A percentile compares a stretch with the other conserved stretches of the same genome.
Conservation (phyloP, 2,797 vertebrate genomes). For the Toxotes lorentzi region DNA sequence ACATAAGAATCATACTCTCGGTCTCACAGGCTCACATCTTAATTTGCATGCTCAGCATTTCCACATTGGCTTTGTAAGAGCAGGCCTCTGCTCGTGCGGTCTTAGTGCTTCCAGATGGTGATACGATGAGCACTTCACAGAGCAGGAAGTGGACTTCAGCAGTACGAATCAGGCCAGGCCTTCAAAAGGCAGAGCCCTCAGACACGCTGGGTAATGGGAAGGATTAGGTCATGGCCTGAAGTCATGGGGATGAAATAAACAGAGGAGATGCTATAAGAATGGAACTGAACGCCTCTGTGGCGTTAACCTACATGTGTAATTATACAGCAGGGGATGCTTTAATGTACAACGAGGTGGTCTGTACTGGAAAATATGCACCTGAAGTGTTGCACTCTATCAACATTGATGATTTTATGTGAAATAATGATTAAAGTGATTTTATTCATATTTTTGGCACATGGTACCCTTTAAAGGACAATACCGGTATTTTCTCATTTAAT, state of each 20-base stretch:
- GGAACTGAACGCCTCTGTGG: slow-evolving; percentile 31
- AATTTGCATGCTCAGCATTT: slow-evolving; percentile 38
- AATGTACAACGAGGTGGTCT: slow-evolving; percentile 10
- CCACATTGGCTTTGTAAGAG: slow-evolving; percentile 28
- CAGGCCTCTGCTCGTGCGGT: slow-evolving; percentile 10
- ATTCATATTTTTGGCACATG: neutral
- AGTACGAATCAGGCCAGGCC: slow-evolving; percentile 35
- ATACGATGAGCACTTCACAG: slow-evolving; percentile 3
- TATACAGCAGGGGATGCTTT: slow-evolving; percentile 25
- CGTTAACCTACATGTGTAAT: slow-evolving; percentile 23
- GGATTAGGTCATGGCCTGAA: slow-evolving; percentile 74
- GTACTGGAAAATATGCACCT: slow-evolving; percentile 26
- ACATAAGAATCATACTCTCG: neutral
- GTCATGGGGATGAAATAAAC: slow-evolving; percentile 70
- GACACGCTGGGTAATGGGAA: slow-evolving; percentile 66
- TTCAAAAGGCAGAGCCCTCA: slow-evolving; percentile 51
- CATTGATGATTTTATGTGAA: neutral
- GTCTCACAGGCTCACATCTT: neutral
- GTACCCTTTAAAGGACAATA: neutral
- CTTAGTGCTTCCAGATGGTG: slow-evolving; percentile 74
- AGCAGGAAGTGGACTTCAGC: slow-evolving; percentile 49
- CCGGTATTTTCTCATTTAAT: neutral
- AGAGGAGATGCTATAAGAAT: slow-evolving; percentile 60
- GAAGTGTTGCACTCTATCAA: neutral
- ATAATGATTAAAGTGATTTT: neutral